phyloP scores from a whole-genome alignment of 2,888 invertebrate species.

The Schrankia costaestrigalis region DNA sequence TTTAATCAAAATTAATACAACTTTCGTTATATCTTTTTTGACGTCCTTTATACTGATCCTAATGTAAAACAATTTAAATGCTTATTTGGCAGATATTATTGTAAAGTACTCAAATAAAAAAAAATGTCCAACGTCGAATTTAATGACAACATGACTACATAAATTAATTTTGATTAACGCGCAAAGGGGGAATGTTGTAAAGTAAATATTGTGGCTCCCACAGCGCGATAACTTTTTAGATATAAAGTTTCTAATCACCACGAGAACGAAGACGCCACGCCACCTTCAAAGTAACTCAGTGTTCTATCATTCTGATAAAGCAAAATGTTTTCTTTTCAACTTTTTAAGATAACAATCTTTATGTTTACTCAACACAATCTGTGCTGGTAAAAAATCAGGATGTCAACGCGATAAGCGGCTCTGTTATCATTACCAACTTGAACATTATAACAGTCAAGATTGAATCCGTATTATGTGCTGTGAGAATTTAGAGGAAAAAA shows the following conservation, averaged over 20 bases:
- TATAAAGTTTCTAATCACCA: too few species aligned
- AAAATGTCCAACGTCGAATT: too few species aligned
- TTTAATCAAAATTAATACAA: too few species aligned
- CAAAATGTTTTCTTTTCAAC: conserved; percentile 48
- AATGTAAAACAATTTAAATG: too few species aligned
- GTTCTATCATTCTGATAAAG: conserved; percentile 61
- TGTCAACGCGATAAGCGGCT: conserved; percentile 52
- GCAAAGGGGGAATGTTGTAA: too few species aligned
- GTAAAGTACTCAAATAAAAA: too few species aligned
- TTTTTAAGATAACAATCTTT: conserved; percentile 56
- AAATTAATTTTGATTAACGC: too few species aligned
- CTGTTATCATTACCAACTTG: conserved; percentile 37
- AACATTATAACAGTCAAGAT: conserved; percentile 23
- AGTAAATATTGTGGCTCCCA: conserved; percentile 16
- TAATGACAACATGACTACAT: too few species aligned
- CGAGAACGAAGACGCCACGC: conserved; percentile 3
- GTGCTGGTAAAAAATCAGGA: conserved; percentile 64
- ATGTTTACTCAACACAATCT: conserved; percentile 65
- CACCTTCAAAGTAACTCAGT: conserved; percentile 26
- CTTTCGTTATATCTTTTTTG: too few species aligned
- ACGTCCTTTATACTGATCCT: too few species aligned
- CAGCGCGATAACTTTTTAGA: too few species aligned
- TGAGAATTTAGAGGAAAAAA: conserved; percentile 7
- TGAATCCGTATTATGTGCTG: conserved; percentile 20
- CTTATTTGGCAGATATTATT: too few species aligned